These are phyloP conservation scores for Brachystomella parvula DNA, from an alignment of 1,140 invertebrate genomes.

Conservation along the genomic window DNA sequence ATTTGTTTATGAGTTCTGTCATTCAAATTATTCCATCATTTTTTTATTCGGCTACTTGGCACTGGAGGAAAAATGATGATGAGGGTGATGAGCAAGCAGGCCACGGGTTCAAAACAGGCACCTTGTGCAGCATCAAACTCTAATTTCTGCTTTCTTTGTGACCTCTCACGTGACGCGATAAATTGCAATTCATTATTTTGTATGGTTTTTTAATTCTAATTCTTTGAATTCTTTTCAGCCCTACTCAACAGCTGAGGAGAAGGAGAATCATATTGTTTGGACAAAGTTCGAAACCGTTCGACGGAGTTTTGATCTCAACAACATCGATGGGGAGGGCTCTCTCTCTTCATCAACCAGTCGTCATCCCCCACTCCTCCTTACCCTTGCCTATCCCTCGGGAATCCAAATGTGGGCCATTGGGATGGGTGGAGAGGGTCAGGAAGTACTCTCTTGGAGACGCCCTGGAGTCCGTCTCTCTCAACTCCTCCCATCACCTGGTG, in stretches of 20 bases:
- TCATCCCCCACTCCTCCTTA: conserved; percentile 61
- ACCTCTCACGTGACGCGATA: too few relatives aligned
- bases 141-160: too few relatives aligned
- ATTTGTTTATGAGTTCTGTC: too few relatives aligned
- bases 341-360: not conserved
- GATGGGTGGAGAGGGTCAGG: conserved; percentile 77
- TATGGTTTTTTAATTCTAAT: not conserved
- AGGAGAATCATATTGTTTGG: conserved; percentile 48
- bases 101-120: too few relatives aligned
- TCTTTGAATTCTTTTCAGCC: conserved; percentile 45
- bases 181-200: conserved; percentile 3
- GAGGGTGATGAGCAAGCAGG: too few relatives aligned
- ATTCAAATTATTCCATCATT: too few relatives aligned
- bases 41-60: too few relatives aligned
- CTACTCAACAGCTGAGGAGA: conserved; percentile 46
- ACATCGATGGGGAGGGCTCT: not conserved
- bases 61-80: too few relatives aligned
- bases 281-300: conserved; percentile 54
- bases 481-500: conserved; percentile 66
- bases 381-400: conserved; percentile 62
- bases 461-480: conserved; percentile 71
- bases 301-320: conserved; percentile 28
- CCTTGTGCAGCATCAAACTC: too few relatives aligned
- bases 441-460: conserved; percentile 82
- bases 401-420: conserved; percentile 63